Conservation (phyloP, 2,113 vertebrate species). For the Martes martes region DNA sequence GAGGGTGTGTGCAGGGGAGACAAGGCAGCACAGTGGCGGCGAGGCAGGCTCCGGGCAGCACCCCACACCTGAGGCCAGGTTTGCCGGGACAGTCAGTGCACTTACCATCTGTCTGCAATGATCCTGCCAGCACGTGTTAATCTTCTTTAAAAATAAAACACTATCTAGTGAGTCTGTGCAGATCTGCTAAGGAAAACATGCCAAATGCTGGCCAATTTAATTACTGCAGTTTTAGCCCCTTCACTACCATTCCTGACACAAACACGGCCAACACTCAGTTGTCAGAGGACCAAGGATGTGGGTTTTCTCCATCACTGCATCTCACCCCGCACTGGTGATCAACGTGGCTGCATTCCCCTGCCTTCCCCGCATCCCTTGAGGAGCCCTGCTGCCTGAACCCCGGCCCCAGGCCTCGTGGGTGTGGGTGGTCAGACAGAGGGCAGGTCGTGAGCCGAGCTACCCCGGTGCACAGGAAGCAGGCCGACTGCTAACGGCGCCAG, state of each 20-base stretch:
- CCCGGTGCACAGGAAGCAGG: not conserved
- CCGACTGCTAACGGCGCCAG: not conserved
- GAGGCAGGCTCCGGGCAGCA: too few species aligned
- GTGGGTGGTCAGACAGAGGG: not conserved
- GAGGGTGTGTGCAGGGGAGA: not conserved
- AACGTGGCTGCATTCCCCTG: not conserved
- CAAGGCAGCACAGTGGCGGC: not conserved
- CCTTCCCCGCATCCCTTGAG: not conserved
- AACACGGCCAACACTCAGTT: not conserved
- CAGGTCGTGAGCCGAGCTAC: not conserved
- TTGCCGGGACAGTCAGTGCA: not conserved
- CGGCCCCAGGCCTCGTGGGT: not conserved
- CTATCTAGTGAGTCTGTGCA: slow-evolving; percentile 88
- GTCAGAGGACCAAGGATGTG: not conserved
- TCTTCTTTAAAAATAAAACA: slow-evolving; percentile 88
- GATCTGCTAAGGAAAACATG: slow-evolving; percentile 81
- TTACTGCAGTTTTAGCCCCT: too few species aligned
- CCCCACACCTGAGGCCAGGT: not conserved
- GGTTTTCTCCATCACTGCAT: not conserved
- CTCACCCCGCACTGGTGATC: not conserved
- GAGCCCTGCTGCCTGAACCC: not conserved
- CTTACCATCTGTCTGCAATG: slow-evolving; percentile 91
- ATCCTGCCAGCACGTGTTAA: slow-evolving; percentile 89
- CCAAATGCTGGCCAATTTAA: not conserved
- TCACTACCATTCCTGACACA: not conserved